A percentile compares a stretch with the other conserved stretches of the same genome.
Evolutionary conservation across 30 jellyfish, hydroid and myxozoan genomes (phyloP).

Genomic region (Phacellophora camtschatica): DNA sequence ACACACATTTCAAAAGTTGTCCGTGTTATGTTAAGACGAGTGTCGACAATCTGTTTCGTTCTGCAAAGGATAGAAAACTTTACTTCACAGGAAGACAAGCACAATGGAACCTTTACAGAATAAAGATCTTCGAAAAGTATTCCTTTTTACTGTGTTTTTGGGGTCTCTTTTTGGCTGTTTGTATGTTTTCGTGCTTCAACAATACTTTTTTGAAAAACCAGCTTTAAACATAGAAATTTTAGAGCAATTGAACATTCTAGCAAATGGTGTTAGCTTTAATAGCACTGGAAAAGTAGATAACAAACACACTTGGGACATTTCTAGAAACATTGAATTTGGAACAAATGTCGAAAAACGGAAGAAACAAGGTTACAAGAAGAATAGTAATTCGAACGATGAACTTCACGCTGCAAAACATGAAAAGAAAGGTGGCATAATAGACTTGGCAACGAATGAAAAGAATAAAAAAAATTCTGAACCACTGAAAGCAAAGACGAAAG

Average conservation of each 20-base stretch:
- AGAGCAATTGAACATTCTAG: not conserved
- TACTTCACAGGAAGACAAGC: not conserved
- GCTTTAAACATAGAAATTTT: slow-evolving; percentile 11
- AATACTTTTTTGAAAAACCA: not conserved
- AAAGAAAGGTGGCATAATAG: too few relatives aligned
- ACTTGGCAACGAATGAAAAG: too few relatives aligned
- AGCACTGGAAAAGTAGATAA: not conserved
- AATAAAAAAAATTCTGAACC: too few relatives aligned
- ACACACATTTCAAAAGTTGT: too few relatives aligned
- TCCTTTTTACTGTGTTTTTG: not conserved
- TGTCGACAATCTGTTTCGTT: too few relatives aligned
- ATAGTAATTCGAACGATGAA: not conserved
- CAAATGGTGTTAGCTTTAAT: not conserved
- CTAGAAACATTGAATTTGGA: not conserved
- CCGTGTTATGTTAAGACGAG: too few relatives aligned
- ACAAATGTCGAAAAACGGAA: not conserved
- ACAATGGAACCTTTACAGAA: slow-evolving; percentile 30
- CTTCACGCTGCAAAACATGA: too few relatives aligned
- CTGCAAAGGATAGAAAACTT: too few relatives aligned
- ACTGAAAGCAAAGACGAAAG: not conserved
- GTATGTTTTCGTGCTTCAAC: slow-evolving; percentile 10
- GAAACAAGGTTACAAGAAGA: not conserved
- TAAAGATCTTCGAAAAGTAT: slow-evolving; percentile 15
- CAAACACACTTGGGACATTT: not conserved
- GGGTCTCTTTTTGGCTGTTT: slow-evolving; percentile 17